Percentiles rank a stretch among this genome's conserved stretches.
Evolutionary conservation across 2,888 invertebrate species (phyloP).

Genomic region (Mantis religiosa): DNA sequence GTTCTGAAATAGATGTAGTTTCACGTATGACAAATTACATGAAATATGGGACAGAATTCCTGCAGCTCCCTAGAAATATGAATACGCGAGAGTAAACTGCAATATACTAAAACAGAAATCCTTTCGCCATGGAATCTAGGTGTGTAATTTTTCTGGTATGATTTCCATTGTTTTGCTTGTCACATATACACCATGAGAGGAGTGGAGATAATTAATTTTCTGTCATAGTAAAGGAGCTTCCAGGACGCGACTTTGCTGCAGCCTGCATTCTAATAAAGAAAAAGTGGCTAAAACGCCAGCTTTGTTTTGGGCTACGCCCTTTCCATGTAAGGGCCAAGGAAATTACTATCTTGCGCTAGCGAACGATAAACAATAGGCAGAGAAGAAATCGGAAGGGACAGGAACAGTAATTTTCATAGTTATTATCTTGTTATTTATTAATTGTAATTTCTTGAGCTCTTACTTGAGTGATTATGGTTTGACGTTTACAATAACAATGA

Average conservation of each 20-base stretch:
- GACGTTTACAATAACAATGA: no score
- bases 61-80: background rate
- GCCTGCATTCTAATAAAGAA: background rate
- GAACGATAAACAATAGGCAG: background rate
- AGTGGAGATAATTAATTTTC: background rate
- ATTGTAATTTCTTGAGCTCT: no score
- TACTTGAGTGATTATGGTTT: no score
- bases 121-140: background rate
- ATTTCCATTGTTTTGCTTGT: background rate
- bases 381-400: background rate
- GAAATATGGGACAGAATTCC: background rate
- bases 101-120: background rate
- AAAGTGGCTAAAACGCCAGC: background rate
- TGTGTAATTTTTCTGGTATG: background rate
- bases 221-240: background rate
- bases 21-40: background rate
- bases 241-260: background rate
- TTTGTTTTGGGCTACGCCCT: background rate
- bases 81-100: background rate
- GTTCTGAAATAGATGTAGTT: background rate
- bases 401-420: no score
- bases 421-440: no score
- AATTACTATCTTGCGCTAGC: background rate
- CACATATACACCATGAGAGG: background rate
- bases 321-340: background rate